Percentiles rank a stretch among this genome's conserved stretches.
These are phyloP conservation scores for Pectinophora gossypiella DNA, from an alignment of 1,140 invertebrate genomes.

Conservation along the genomic window DNA sequence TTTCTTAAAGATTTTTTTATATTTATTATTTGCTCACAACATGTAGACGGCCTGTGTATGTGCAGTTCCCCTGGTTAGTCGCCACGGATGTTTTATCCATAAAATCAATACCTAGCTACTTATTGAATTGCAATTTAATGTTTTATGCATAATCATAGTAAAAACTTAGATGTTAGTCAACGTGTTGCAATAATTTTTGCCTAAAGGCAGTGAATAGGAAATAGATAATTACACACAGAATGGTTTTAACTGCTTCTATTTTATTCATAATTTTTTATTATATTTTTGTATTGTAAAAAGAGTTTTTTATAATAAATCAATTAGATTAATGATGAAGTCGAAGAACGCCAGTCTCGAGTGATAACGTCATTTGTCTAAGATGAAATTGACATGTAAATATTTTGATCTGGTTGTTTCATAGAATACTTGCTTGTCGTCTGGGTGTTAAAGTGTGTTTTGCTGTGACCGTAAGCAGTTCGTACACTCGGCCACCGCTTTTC, in stretches of 20 bases:
- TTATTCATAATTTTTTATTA: conserved; percentile 47
- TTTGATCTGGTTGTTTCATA: conserved; percentile 54
- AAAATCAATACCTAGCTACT: too few relatives aligned
- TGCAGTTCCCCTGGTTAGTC: too few relatives aligned
- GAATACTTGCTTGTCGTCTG: conserved; percentile 45
- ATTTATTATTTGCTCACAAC: too few relatives aligned
- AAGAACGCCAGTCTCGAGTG: conserved; percentile 14
- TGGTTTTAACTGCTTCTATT: conserved; percentile 45
- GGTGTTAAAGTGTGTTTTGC: conserved; percentile 32
- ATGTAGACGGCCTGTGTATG: too few relatives aligned
- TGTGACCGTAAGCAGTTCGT: conserved; percentile 15
- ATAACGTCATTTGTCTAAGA: conserved; percentile 12
- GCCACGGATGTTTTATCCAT: too few relatives aligned
- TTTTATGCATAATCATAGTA: conserved; percentile 53
- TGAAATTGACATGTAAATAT: conserved; percentile 44
- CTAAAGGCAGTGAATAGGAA: conserved; percentile 48
- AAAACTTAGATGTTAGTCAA: conserved; percentile 49
- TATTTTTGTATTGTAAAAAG: conserved; percentile 40
- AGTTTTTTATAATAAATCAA: conserved; percentile 31
- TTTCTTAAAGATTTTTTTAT: too few relatives aligned
- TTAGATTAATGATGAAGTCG: conserved; percentile 18
- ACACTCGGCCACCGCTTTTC: too few relatives aligned
- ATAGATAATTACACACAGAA: conserved; percentile 34
- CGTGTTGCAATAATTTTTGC: conserved; percentile 65
- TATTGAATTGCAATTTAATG: conserved; percentile 19